A percentile compares a stretch with the other conserved stretches of the same genome.
These are phyloP conservation scores for Actenoides lindsayi DNA, from an alignment of 2,113 vertebrate genomes.

Conservation along the genomic window DNA sequence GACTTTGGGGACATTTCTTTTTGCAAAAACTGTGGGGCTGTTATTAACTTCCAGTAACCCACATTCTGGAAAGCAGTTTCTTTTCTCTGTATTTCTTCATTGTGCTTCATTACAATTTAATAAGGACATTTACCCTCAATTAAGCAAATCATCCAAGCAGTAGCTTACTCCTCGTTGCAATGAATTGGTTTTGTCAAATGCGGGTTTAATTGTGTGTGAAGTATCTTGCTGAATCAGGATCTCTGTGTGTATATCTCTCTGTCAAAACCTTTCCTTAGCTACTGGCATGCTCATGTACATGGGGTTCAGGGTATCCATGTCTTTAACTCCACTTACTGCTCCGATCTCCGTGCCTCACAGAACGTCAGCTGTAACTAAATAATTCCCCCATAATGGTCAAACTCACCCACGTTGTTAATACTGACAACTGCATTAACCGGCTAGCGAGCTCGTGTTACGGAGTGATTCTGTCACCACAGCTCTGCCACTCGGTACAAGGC, in stretches of 20 bases:
- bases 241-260: background rate
- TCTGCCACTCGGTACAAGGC: background rate
- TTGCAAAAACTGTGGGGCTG: background rate
- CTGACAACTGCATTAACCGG: background rate
- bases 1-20: background rate
- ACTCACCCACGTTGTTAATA: background rate
- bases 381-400: background rate
- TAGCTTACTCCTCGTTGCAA: background rate
- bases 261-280: background rate
- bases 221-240: conserved; percentile 37
- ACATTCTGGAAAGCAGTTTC: background rate
- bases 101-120: conserved; percentile 56
- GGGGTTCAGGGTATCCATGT: background rate
- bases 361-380: background rate
- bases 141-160: conserved; percentile 47
- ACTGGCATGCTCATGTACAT: background rate
- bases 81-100: conserved; percentile 39
- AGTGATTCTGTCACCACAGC: background rate
- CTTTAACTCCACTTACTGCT: background rate
- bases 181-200: conserved; percentile 46
- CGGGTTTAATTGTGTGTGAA: background rate
- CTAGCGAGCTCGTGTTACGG: background rate
- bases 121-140: conserved; percentile 56
- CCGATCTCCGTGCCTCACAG: background rate
- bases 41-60: conserved; percentile 8